Evolutionary conservation across 2,888 invertebrate species (phyloP).

Genomic region (Selenia dentaria): DNA sequence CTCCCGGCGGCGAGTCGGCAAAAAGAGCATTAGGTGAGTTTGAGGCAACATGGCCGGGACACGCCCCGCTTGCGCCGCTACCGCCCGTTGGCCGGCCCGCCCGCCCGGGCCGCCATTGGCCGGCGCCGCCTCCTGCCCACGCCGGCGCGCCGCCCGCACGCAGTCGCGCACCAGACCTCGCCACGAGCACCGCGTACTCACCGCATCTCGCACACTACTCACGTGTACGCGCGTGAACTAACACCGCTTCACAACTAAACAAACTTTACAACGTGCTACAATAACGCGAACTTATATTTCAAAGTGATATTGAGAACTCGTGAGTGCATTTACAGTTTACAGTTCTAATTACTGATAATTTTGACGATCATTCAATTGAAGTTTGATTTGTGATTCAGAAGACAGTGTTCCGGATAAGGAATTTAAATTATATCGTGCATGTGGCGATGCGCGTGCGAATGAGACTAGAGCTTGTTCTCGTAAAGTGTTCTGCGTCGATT

Average conservation of each 20-base stretch:
- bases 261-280: conserved; percentile 15
- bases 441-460: conserved; percentile 40
- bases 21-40: conserved; percentile 78
- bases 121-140: conserved; percentile 50
- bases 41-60: conserved; percentile 74
- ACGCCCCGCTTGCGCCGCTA: conserved; percentile 57
- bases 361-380: background rate
- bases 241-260: conserved; percentile 28
- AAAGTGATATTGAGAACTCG: conserved; percentile 10
- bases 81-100: conserved; percentile 51
- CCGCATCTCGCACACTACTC: conserved; percentile 27
- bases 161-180: conserved; percentile 57
- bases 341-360: background rate
- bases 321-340: conserved; percentile 3
- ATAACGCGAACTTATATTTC: conserved; percentile 12
- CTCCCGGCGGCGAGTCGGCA: conserved; percentile 75
- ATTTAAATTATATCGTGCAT: background rate
- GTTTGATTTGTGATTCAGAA: background rate
- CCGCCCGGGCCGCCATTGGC: conserved; percentile 45
- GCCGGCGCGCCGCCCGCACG: conserved; percentile 34
- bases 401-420: conserved; percentile 7
- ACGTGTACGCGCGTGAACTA: conserved; percentile 33
- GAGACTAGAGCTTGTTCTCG: conserved; percentile 24
- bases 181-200: conserved; percentile 38
- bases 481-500: conserved; percentile 8